A percentile compares a stretch with the other conserved stretches of the same genome.
phyloP scores from a whole-genome alignment of 2,113 vertebrate genomes.

The Centropristis striata region DNA sequence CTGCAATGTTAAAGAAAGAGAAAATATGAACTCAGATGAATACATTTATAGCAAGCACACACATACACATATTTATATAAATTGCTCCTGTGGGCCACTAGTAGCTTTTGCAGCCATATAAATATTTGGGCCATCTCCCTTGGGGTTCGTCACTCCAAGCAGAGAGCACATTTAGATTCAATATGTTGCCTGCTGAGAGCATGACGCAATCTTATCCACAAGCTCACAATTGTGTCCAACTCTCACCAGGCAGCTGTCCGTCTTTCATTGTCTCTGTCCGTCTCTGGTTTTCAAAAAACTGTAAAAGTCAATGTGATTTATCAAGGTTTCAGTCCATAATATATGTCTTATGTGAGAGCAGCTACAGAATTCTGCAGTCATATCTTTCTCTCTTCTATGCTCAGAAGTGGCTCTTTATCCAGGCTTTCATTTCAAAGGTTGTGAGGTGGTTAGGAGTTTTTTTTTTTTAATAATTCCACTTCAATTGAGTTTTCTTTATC shows the following conservation, averaged over 20 bases:
- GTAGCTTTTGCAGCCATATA: conserved; percentile 16
- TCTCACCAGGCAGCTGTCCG: not conserved
- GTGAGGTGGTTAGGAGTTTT: not conserved
- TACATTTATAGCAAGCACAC: conserved; percentile 1
- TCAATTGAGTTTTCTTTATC: conserved; percentile 8
- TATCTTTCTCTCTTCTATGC: conserved; percentile 1
- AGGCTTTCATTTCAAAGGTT: conserved; percentile 41
- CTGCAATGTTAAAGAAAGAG: conserved; percentile 12
- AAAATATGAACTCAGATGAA: conserved; percentile 20
- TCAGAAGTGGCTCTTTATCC: conserved; percentile 29
- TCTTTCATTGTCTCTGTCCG: conserved; percentile 1
- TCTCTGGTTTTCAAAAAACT: conserved; percentile 13
- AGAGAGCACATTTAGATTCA: conserved; percentile 52
- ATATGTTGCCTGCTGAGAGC: conserved; percentile 45
- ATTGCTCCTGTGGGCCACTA: conserved; percentile 13
- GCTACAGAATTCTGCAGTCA: not conserved
- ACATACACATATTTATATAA: conserved; percentile 2
- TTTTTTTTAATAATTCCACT: conserved; percentile 37
- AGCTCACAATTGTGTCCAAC: conserved; percentile 18
- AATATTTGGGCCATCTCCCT: conserved; percentile 45
- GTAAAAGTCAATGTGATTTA: conserved; percentile 36
- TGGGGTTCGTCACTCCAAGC: conserved; percentile 40
- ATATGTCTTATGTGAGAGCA: conserved; percentile 10
- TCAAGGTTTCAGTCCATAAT: conserved; percentile 23
- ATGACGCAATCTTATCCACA: conserved; percentile 39